A percentile compares a stretch with the other conserved stretches of the same genome.
Conservation (phyloP, 2,113 vertebrate species). For the Oxygymnocypris stewartii region DNA sequence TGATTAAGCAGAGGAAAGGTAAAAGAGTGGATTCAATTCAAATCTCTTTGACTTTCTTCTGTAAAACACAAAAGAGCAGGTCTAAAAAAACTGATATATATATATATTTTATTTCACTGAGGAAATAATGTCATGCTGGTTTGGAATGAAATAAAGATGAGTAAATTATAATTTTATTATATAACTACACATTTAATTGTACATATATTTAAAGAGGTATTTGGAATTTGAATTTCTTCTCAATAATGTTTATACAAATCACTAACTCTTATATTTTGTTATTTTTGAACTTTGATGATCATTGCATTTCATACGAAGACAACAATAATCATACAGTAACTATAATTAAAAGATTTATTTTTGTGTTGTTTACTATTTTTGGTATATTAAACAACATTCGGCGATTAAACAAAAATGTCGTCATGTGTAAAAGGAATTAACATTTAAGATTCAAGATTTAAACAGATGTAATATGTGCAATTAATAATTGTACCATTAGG, state of each 20-base stretch:
- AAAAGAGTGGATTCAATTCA: constrained; percentile 51
- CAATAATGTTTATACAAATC: neutral
- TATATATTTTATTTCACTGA: too few relatives aligned
- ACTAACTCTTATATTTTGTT: neutral
- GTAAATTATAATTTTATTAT: neutral
- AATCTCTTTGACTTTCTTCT: neutral
- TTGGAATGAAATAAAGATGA: neutral
- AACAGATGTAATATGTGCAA: neutral
- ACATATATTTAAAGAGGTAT: neutral
- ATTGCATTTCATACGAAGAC: neutral
- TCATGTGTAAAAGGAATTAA: neutral
- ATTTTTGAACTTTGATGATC: neutral
- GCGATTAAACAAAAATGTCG: too few relatives aligned
- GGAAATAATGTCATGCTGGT: neutral
- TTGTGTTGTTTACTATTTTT: neutral
- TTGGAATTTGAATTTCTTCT: neutral
- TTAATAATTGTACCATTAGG: neutral
- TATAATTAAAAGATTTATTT: neutral
- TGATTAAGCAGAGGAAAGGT: constrained; percentile 59
- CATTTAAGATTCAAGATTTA: neutral
- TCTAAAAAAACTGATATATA: too few relatives aligned
- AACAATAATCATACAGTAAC: neutral
- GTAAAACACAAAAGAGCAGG: neutral
- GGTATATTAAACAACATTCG: neutral
- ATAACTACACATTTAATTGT: neutral